Conservation (phyloP, 30 jellyfish, hydroid and myxozoan species). For the Hydractinia symbiolongicarpus region DNA sequence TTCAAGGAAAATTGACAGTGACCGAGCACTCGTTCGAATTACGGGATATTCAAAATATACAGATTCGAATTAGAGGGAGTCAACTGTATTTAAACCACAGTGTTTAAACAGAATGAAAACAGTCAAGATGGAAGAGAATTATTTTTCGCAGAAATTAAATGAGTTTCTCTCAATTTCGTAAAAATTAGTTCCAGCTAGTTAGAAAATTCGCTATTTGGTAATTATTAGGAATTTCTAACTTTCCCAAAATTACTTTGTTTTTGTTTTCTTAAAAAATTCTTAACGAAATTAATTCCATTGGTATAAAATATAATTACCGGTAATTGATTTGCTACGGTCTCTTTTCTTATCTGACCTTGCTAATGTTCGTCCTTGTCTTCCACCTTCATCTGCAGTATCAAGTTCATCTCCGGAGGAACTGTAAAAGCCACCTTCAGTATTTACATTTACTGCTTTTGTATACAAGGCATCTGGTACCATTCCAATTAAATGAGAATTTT, state of each 20-base stretch:
- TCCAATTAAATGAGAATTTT: slow-evolving; percentile 63
- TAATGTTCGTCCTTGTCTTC: slow-evolving; percentile 28
- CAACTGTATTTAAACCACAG: too few species aligned
- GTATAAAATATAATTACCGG: slow-evolving; percentile 40
- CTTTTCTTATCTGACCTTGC: slow-evolving; percentile 47
- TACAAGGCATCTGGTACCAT: slow-evolving; percentile 69
- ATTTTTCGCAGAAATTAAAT: too few species aligned
- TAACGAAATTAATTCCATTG: too few species aligned
- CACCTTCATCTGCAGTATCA: slow-evolving; percentile 35
- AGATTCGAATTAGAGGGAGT: too few species aligned
- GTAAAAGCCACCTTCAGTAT: slow-evolving; percentile 51
- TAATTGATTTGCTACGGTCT: slow-evolving; percentile 79
- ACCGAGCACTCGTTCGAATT: too few species aligned
- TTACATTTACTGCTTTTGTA: slow-evolving; percentile 52
- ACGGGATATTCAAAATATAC: too few species aligned
- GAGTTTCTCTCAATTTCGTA: too few species aligned
- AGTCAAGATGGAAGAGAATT: too few species aligned
- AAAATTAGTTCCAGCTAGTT: too few species aligned
- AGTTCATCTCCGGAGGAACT: slow-evolving; percentile 97
- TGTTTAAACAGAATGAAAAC: too few species aligned
- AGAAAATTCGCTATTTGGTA: too few species aligned
- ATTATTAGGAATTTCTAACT: background rate
- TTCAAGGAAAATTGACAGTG: too few species aligned
- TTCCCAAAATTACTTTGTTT: background rate
- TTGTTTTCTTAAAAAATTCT: background rate